These are phyloP conservation scores for Fregetta grallaria DNA, from an alignment of 2,113 vertebrate species.

Conservation along the genomic window DNA sequence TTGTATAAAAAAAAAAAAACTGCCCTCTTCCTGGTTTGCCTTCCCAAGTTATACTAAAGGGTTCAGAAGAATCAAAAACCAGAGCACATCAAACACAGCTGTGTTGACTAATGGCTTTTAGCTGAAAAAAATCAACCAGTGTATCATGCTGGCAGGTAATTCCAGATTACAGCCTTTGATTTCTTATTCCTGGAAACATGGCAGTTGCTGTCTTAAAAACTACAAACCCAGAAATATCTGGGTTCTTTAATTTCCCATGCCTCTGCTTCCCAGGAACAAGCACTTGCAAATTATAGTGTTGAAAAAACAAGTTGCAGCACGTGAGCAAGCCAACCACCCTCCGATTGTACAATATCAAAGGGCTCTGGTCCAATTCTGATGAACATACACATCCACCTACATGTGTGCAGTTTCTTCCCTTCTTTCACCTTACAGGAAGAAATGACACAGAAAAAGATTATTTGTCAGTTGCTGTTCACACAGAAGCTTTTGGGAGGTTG, in stretches of 20 bases:
- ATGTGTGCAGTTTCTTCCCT: not conserved
- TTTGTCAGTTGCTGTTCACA: not conserved
- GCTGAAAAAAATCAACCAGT: not conserved
- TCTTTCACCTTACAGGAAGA: not conserved
- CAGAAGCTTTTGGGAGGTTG: not conserved
- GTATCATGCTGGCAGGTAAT: not conserved
- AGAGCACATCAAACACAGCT: not conserved
- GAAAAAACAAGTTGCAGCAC: not conserved
- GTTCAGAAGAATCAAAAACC: not conserved
- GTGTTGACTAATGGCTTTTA: not conserved
- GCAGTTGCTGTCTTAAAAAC: not conserved
- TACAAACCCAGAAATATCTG: not conserved
- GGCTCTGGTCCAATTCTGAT: not conserved
- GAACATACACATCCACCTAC: not conserved
- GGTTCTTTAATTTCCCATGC: not conserved
- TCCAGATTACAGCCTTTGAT: not conserved
- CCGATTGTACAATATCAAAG: not conserved
- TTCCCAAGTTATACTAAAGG: not conserved
- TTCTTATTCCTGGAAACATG: conserved; percentile 28
- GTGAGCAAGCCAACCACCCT: not conserved
- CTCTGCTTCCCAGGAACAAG: not conserved
- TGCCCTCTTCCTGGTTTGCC: not conserved
- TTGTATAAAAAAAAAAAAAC: not conserved
- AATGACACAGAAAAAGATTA: not conserved
- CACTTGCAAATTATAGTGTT: not conserved